Base-by-base conservation (phyloP, 2,797 vertebrate genomes). In the Dendrocincla tyrannina region DNA sequence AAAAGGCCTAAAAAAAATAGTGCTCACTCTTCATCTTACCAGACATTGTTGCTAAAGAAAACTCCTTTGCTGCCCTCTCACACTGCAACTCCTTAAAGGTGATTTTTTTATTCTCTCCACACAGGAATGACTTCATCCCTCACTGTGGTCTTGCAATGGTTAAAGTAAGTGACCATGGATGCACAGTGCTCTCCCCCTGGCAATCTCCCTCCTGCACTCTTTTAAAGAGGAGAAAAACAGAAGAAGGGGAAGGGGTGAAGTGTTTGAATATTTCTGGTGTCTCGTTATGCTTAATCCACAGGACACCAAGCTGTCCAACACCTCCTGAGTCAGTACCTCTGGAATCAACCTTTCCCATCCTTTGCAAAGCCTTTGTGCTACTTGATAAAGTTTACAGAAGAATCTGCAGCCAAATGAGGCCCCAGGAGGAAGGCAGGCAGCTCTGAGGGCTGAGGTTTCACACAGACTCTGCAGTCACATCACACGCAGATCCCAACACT, bases 311-410 rank as follows among this genome's bases (percentile, higher is more conserved):
- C 60, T 75, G 85, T 74, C 59, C 59, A 24, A 11, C 20, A 27
- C 8, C 73, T 64, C 70, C 75, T 27, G 67, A 93, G 92, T 24
- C 79, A 85, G 60, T 5, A 39, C 58, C 87, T 89, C 69, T 68
- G 91, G 37, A 47, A 42, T 23, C 91, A 70, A 37, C 92, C 78
- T 47, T 84, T 22, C 89, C 91, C 92, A 62, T 79, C 88, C 82
- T 67, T 9, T 30, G 80, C 91, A 93, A 60, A 94, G 67, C 70
- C 58, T 75, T 75, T 32, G 0, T 46, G 47, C 83, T 91, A 52
- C 62, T 89, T 90, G n/a, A 81, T 86, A 76, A 93, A 88, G 66
- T 86, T 87, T 22, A 76, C 67, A 82, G 86, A 73, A 94, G 64
- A 32, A 72, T 52, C 10, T 75, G 67, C 56, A 92, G 89, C 49